Evolutionary conservation across 2,113 vertebrate species (phyloP), one percentile per base, ranked within the genome.

Genomic region (Limnothrissa miodon): DNA sequence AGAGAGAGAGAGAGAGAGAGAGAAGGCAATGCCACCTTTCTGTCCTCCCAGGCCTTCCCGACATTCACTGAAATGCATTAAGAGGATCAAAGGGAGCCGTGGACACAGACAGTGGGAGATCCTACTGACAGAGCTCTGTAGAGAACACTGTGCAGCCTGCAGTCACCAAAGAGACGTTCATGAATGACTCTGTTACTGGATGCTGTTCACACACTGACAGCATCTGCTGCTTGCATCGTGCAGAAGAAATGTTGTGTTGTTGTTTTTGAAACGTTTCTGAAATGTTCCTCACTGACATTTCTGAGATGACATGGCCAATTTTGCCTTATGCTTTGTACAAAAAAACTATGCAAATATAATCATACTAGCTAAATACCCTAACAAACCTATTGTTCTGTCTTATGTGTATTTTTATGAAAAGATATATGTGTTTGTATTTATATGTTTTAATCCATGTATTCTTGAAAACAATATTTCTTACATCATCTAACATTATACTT

Each of bases 361-460:
- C 84, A 78, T 90, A 89, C 86, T 90, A 89, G 87, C 85, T 83
- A 80, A 88, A 85, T 90, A 89, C 84, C 84, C 90, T 94, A 93
- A 93, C 90, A 87, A 74, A 85, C 85, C 79, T 86, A 86, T 83
- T 84, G 80, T 88, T 62, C 80, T 86, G 82, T 86, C 81, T 88
- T 84, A 82, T 53, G 80, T 89, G 86, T 91, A 86, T 89, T 89
- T 91, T 90, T 81, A 78, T 86, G 66, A 74, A 45, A 85, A 87
- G 51, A 79, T 86, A 81, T 36, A 83, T 81, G 84, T 87, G 84
- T 86, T 59, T 93, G 88, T 94, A 92, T 93, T 92, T 94, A 92
- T 92, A 87, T 86, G 86, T 90, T 91, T 91, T 92, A 94, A 92
- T 91, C 91, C 82, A 83, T 88, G 86, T 91, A 91, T 89, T 90